Base-by-base conservation (phyloP, 2,797 vertebrate genomes). In the Anolis apletophallus region DNA sequence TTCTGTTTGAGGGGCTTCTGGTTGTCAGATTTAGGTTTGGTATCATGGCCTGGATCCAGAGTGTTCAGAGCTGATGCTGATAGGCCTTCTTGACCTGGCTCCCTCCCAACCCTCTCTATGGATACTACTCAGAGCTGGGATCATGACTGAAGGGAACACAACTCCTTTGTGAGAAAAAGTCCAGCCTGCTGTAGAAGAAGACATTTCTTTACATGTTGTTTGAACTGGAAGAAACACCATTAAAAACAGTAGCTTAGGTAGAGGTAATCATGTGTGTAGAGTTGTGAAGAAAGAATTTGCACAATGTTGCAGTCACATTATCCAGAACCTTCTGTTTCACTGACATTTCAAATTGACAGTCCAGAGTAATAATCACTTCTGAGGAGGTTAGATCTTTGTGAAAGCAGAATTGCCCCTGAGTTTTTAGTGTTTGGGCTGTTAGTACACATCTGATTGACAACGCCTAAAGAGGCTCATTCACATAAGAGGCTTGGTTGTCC, bases 381-480 rank as follows among this genome's bases (percentile, higher is more conserved):
- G 21, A 36, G 9, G 50, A 17, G 55, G 79, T 71, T 81, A 85
- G 88, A 9, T 12, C 88, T 32, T 87, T 89, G 14, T 72, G 78
- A 79, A 23, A 54, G 87, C 81, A 89, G 83, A 89, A 86, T 89
- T 92, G 91, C 76, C 64, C 92, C 90, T 93, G 91, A 90, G 57
- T 59, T 59, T 14, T 59, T 59, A 64, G 23, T 64, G 23, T 17
- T 64, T 26, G 23, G 21, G 10, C 23, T 64, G 23, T 64, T 64
- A 64, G 23, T 2, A 64, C 23, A 29, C 23, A 64, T 64, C 23
- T 64, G 21, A 64, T 64, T 64, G 7, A 10, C 26, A 64, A 64
- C 59, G 9, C 23, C 59, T 64, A 26, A 61, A 26, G 59, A 26
- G 59, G 26, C 59, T 64, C 59, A 64, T 23, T 5, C 59, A 26